A percentile compares a stretch with the other conserved stretches of the same genome.
These are phyloP conservation scores for Zapornia atra DNA, from an alignment of 2,113 vertebrate genomes.

Conservation along the genomic window DNA sequence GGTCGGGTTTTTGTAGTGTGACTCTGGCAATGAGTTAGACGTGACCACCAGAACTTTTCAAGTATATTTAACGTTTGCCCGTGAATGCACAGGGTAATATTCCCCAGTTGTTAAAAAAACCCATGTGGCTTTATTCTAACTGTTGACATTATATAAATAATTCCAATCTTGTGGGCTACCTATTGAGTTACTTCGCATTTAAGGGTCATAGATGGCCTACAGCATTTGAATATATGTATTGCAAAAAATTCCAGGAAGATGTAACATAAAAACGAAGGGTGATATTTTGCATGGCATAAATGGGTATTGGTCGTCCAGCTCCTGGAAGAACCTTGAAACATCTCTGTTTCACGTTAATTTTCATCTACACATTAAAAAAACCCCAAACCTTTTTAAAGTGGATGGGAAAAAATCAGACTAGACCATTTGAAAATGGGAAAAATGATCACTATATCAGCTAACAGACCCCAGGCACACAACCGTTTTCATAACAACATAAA, in stretches of 20 bases:
- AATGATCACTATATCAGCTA: neutral
- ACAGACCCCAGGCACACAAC: neutral
- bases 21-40: rapidly evolving
- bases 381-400: neutral
- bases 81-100: neutral
- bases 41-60: rapidly evolving
- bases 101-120: neutral
- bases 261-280: neutral
- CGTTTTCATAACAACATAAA: neutral
- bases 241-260: neutral
- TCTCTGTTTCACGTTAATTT: neutral
- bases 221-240: neutral
- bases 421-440: neutral
- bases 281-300: neutral
- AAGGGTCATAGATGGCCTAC: neutral
- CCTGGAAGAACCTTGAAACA: neutral
- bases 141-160: neutral
- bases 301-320: neutral
- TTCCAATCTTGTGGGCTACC: neutral
- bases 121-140: neutral
- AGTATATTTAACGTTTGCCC: neutral
- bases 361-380: neutral
- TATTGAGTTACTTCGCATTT: neutral
- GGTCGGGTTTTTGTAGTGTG: too few relatives aligned
- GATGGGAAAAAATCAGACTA: neutral